Percentiles rank a stretch among this genome's conserved stretches.
These are phyloP conservation scores for Crossocerus cetratus DNA, from an alignment of 2,888 invertebrate genomes.

Conservation along the genomic window DNA sequence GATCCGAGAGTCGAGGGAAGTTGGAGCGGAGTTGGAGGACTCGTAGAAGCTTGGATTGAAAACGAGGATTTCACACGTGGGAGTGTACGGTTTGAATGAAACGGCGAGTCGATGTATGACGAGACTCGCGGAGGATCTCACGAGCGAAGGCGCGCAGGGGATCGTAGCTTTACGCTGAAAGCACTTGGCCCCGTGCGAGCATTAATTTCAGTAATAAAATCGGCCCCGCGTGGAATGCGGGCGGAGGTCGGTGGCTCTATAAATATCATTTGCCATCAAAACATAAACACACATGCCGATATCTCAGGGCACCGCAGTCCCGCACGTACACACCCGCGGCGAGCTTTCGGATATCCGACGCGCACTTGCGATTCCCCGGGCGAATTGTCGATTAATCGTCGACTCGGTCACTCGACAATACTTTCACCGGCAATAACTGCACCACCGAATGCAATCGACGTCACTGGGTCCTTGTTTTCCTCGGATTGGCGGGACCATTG, in stretches of 20 bases:
- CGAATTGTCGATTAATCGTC: background rate
- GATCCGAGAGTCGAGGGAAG: no score
- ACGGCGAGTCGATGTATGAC: no score
- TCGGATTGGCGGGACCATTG: background rate
- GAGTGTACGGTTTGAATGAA: no score
- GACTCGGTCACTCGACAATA: background rate
- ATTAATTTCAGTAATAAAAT: background rate
- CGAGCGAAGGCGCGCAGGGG: no score
- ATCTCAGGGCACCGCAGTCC: no score
- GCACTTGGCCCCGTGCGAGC: background rate
- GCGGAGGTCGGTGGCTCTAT: background rate
- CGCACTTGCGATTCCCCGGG: background rate
- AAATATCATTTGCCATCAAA: constrained; percentile 2
- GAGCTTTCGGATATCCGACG: no score
- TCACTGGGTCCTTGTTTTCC: background rate
- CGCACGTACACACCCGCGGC: no score
- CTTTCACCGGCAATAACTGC: background rate
- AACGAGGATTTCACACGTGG: no score
- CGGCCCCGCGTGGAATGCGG: background rate
- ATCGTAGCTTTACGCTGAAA: no score
- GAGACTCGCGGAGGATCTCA: no score
- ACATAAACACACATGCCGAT: background rate
- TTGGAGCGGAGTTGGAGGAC: no score
- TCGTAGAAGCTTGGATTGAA: no score
- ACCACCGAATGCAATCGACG: constrained; percentile 19